A percentile compares a stretch with the other conserved stretches of the same genome.
Conservation (phyloP, 2,888 invertebrate species). For the Ernsta delagoae region DNA sequence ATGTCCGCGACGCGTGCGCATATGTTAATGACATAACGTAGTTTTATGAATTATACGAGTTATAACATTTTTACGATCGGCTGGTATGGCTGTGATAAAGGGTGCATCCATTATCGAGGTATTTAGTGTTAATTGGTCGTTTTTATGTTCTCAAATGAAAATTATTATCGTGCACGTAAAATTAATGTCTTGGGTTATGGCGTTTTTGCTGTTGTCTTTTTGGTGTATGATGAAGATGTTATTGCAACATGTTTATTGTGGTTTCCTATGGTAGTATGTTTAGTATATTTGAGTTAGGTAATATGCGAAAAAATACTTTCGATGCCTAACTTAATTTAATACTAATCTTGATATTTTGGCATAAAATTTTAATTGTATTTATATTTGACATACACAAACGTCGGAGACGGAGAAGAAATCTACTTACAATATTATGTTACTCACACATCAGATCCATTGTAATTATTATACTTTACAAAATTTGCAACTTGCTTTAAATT, state of each 20-base stretch:
- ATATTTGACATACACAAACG: too few species aligned
- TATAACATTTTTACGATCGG: conserved; percentile 62
- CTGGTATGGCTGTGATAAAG: conserved; percentile 61
- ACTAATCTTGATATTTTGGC: too few species aligned
- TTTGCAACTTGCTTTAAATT: too few species aligned
- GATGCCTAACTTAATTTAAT: too few species aligned
- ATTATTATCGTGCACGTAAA: conserved; percentile 42
- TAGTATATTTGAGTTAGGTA: too few species aligned
- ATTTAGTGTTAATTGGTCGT: conserved; percentile 72
- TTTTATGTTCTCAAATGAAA: conserved; percentile 57
- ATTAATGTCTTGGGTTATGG: conserved; percentile 37
- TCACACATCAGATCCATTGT: too few species aligned
- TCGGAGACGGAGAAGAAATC: too few species aligned
- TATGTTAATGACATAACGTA: conserved; percentile 53
- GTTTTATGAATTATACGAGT: conserved; percentile 45
- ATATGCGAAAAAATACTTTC: too few species aligned
- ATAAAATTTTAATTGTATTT: too few species aligned
- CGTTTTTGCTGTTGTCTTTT: conserved; percentile 26
- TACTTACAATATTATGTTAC: too few species aligned
- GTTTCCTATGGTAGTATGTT: not conserved
- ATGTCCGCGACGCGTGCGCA: conserved; percentile 72
- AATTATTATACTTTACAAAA: too few species aligned
- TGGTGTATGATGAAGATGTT: conserved; percentile 34
- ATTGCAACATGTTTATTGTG: not conserved
- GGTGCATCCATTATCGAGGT: conserved; percentile 59